Conservation (phyloP, 2,113 vertebrate genomes). For the Lichenostomus cassidix region DNA sequence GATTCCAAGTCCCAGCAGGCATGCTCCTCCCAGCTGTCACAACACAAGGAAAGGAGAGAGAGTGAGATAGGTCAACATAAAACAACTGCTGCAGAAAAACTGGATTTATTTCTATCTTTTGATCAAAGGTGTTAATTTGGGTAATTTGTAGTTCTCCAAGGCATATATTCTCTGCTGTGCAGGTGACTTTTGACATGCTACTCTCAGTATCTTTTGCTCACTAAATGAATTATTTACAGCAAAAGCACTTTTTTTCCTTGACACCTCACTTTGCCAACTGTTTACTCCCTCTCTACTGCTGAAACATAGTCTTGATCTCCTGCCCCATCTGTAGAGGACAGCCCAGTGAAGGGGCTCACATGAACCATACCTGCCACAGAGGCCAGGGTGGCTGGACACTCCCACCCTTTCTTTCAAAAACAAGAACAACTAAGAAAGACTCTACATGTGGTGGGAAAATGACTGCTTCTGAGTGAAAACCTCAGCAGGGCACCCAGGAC, state of each 20-base stretch:
- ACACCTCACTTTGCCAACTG: not conserved
- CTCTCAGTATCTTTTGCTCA: not conserved
- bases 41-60: not conserved
- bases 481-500: not conserved
- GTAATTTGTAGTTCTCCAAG: not conserved
- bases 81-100: not conserved
- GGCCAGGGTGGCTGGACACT: not conserved
- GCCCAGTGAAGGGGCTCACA: not conserved
- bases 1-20: constrained; percentile 85
- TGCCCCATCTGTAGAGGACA: not conserved
- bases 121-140: not conserved
- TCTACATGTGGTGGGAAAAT: not conserved
- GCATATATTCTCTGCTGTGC: not conserved
- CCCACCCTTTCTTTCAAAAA: not conserved
- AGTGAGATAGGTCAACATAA: not conserved
- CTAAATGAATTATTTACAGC: not conserved
- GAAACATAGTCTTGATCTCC: not conserved
- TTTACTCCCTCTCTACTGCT: not conserved
- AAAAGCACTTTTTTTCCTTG: not conserved
- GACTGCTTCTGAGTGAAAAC: not conserved
- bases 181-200: not conserved
- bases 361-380: not conserved
- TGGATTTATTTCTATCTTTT: not conserved
- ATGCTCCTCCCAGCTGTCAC: constrained; percentile 85
- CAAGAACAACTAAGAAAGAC: not conserved